Conservation (phyloP, 2,113 vertebrate genomes). For the Copsychus sechellarum region DNA sequence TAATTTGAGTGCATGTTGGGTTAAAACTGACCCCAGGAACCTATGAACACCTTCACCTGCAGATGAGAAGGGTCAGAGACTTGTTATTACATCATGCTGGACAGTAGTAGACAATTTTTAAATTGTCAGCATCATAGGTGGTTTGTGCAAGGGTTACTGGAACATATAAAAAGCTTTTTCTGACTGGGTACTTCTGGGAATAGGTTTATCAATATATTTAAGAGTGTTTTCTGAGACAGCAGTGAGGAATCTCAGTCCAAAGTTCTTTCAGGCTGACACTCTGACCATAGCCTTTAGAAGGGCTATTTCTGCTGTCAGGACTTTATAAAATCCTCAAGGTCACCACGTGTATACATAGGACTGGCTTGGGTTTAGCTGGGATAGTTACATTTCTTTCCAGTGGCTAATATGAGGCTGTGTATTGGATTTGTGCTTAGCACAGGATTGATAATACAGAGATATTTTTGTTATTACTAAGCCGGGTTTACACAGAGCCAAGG, state of each 20-base stretch:
- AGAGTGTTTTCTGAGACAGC: not conserved
- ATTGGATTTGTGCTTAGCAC: not conserved
- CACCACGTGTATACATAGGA: not conserved
- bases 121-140: not conserved
- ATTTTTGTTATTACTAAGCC: not conserved
- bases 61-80: not conserved
- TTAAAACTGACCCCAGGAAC: not conserved
- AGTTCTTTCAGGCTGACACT: not conserved
- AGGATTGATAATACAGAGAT: not conserved
- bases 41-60: not conserved
- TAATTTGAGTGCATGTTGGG: not conserved
- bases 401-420: fast-evolving
- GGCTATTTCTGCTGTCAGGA: not conserved
- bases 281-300: not conserved
- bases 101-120: not conserved
- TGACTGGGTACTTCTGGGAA: not conserved
- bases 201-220: not conserved
- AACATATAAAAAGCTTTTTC: not conserved
- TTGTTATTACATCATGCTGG: not conserved
- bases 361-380: not conserved
- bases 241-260: not conserved
- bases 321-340: not conserved
- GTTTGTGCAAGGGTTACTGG: not conserved
- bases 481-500: not conserved
- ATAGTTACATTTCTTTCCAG: not conserved